A percentile compares a stretch with the other conserved stretches of the same genome.
These are phyloP conservation scores for Xylocampa areola DNA, from an alignment of 2,888 invertebrate genomes.

Conservation along the genomic window DNA sequence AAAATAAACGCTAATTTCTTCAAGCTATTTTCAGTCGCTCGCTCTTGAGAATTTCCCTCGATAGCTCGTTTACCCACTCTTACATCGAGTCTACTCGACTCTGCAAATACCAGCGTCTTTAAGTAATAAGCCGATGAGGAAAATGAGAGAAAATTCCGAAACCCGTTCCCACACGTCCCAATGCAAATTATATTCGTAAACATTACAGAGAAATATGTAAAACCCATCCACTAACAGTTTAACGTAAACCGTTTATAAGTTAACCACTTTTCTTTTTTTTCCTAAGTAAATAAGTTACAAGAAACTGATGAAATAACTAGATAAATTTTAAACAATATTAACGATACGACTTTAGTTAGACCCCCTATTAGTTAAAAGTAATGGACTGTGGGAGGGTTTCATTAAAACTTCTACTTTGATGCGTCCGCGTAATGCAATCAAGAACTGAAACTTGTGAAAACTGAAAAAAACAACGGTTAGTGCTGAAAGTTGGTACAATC, in stretches of 20 bases:
- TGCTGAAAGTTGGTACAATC: constrained; percentile 25
- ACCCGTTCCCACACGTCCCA: neutral
- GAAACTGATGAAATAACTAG: constrained; percentile 8
- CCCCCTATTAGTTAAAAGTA: constrained; percentile 35
- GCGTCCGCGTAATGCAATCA: constrained; percentile 38
- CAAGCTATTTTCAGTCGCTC: neutral
- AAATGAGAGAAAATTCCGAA: constrained; percentile 16
- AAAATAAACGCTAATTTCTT: constrained; percentile 17
- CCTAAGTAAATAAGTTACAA: no score
- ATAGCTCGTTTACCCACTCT: constrained; percentile 1
- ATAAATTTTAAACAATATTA: constrained; percentile 22
- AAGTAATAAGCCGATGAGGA: constrained; percentile 30
- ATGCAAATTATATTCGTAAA: neutral
- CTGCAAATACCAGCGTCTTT: constrained; percentile 9
- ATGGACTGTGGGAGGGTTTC: constrained; percentile 29
- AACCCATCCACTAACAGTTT: neutral
- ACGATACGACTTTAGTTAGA: constrained; percentile 21
- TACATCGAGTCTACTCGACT: neutral
- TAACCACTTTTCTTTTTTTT: no score
- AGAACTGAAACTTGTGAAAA: constrained; percentile 22
- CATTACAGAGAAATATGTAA: neutral
- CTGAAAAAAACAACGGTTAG: constrained; percentile 33
- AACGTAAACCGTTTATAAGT: no score
- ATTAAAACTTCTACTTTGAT: constrained; percentile 54
- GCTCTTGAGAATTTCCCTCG: constrained; percentile 4